phyloP scores from a whole-genome alignment of 2,113 vertebrate genomes.

The Litocranius walleri region DNA sequence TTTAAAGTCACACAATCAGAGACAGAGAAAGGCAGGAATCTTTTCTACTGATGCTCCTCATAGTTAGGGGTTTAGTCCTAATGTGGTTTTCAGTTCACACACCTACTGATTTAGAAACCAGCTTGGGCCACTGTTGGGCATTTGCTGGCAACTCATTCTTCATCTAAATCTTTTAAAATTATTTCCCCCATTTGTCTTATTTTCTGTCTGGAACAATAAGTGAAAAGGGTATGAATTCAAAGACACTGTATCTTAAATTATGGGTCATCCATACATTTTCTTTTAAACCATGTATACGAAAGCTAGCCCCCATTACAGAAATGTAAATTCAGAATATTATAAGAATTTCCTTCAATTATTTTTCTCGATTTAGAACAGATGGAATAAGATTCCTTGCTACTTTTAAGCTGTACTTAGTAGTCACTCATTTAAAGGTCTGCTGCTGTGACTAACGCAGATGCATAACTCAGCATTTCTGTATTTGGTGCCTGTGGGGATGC shows the following conservation, averaged over 20 bases:
- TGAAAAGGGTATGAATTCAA: neutral
- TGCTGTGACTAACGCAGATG: neutral
- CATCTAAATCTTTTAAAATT: neutral
- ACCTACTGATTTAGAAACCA: neutral
- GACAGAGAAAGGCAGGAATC: neutral
- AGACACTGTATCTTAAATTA: neutral
- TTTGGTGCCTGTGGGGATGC: neutral
- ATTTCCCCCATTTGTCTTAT: neutral
- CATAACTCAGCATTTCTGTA: neutral
- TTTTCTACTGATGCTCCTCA: neutral
- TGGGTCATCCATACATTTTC: neutral
- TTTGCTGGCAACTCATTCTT: neutral
- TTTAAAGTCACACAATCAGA: neutral
- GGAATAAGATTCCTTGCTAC: neutral
- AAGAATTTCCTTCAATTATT: neutral
- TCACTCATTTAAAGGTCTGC: neutral
- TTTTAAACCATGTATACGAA: neutral
- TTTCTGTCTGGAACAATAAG: neutral
- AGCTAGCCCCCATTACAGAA: neutral
- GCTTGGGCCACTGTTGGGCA: neutral
- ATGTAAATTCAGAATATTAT: neutral
- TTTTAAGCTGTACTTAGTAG: neutral
- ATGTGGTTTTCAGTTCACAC: neutral
- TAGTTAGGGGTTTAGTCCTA: neutral
- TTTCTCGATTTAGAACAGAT: neutral